Base-by-base conservation (phyloP, 2,888 invertebrate species). In the Apamea epomidion region DNA sequence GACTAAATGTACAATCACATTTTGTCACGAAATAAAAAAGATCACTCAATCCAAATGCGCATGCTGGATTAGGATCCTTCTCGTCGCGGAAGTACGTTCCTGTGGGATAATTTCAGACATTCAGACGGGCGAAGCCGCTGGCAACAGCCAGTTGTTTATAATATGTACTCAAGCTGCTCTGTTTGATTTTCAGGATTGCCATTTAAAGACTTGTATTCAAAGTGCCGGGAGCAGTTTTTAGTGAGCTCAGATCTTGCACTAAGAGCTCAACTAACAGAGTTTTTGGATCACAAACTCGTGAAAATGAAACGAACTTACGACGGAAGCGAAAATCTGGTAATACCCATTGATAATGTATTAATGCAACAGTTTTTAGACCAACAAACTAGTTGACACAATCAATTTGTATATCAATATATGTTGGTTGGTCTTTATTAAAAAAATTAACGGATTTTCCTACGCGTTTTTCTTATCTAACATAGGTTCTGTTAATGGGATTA, bases 241-340 rank as follows among this genome's bases (percentile, higher is more conserved):
- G 99, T 99, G 0, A 99, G 99, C 93, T 99, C 99, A 0, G 99
- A 99, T 95, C 97, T 98, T 77, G 99, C 99, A 0, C 95, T 99
- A 81, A 97, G 99, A 87, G 98, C 99, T 10, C 99, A 99, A 92
- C 97, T 99, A 5, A 99, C 99, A 0, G 99, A 99, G 96, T 99
- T 99, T 95, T 97, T 99, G 73, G 99, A 99, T 95, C 99, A 99
- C 94, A 99, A 99, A 94, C 97, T 99, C 90, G 98, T 99, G 8
- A 98, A 98, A 94, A 98, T 98, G 78, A 98, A 98, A 92, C 97
- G 99, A 91, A 98, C 98, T 29, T 96, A 97, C 51, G 99, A 99
- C 93, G 99, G 99, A 58, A 97, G 98, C 74, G 99, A 99, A 93
- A 98, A 98, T 92, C 96, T 99, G 58, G 92, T 97, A 42, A 98